Evolutionary conservation across 2,888 invertebrate species (phyloP), one percentile per base, ranked within the genome.

Genomic region (Nephrotoma appendiculata): DNA sequence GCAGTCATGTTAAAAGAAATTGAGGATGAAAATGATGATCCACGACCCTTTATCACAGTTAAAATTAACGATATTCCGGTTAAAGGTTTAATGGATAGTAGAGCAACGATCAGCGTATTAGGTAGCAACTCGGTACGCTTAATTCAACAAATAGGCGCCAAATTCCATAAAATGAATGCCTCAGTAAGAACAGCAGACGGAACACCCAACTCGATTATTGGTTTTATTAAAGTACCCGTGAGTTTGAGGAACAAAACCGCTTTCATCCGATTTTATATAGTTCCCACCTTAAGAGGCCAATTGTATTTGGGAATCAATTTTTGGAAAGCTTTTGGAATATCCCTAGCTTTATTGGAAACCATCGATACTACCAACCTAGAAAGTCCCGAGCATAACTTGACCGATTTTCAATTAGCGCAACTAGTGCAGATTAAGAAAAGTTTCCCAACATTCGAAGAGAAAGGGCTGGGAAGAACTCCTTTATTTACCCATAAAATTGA

Each of bases 401-500:
- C 44, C 6, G 44, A 44, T 9, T 44, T 44, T 44, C 6, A 15
- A 19, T 19, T 57, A 19, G 5, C 5, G 15, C 57, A 83, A 83
- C 41, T 83, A 41, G 83, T 41, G 11, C 11, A 11, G 5, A 41
- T 83, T n/a, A 83, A 12, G 1, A 41, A 42, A 9, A 41, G 41
- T 1, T 83, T 83, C 6, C 7, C 41, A 83, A 41, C 83, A 6
- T 83, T 83, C 11, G n/a, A 83, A 41, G 41, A 41, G 11, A 41
- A 41, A 41, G 19, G 83, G 57, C 57, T 19, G 19, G 19, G 19
- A 19, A 19, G 19, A 1, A 57, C 57, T 6, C 57, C 6, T 12
- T 83, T 83, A 1, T 31, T 87, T 7, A 87, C 87, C 41, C 88
- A 88, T 48, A 83, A 41, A 0, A 88, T 88, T 11, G 88, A 88